Percentiles rank a stretch among this genome's conserved stretches.
phyloP scores from a whole-genome alignment of 2,113 vertebrate genomes.

The Triplophysa tibetana region DNA sequence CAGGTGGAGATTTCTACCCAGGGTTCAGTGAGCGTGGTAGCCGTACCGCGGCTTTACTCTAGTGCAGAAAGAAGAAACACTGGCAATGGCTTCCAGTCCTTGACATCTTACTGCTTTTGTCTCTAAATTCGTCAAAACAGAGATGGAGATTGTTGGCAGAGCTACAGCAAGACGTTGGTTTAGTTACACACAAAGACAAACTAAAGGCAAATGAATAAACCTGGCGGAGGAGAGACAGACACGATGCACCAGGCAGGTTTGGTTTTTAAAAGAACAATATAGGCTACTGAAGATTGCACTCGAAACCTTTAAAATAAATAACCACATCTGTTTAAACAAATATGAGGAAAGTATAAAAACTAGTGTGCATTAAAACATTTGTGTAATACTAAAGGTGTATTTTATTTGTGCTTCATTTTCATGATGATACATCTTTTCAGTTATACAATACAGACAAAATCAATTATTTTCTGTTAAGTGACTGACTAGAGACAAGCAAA shows the following conservation, averaged over 20 bases:
- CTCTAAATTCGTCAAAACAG: conserved; percentile 76
- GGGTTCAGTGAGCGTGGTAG: conserved; percentile 46
- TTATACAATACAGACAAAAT: conserved; percentile 17
- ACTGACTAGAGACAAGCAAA: neutral
- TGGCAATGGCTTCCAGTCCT: conserved; percentile 70
- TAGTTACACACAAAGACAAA: conserved; percentile 53
- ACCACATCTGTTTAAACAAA: neutral
- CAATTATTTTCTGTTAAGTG: neutral
- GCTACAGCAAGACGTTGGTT: conserved; percentile 57
- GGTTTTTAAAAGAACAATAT: neutral
- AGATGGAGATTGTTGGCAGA: conserved; percentile 65
- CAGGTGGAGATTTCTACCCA: conserved; percentile 40
- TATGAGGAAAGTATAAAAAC: neutral
- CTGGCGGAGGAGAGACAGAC: conserved; percentile 24
- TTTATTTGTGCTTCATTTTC: conserved; percentile 27
- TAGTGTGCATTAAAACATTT: neutral
- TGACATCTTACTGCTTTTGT: conserved; percentile 70
- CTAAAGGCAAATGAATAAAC: conserved; percentile 20
- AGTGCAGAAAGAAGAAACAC: conserved; percentile 77
- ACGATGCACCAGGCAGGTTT: neutral
- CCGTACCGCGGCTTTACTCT: conserved; percentile 62
- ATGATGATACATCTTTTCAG: neutral
- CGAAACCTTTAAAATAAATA: neutral
- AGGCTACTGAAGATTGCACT: neutral
- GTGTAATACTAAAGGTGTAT: neutral